phyloP scores from a whole-genome alignment of 2,797 vertebrate genomes.

The Monodelphis domestica region DNA sequence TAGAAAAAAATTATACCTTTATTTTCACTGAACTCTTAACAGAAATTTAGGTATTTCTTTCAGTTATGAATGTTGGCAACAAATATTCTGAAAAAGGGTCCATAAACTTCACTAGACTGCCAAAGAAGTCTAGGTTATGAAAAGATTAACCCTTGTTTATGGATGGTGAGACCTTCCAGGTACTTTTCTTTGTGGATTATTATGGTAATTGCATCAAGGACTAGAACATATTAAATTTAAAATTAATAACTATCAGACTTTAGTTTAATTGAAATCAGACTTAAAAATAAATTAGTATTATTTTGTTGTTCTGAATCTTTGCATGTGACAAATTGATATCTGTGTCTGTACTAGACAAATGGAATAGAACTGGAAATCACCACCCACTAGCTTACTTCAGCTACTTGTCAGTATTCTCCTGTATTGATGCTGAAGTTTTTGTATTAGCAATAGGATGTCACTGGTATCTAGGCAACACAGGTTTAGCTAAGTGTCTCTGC shows the following conservation, averaged over 20 bases:
- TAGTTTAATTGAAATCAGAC: constrained; percentile 28
- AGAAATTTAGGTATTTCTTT: background rate
- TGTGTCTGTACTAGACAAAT: background rate
- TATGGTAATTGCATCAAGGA: background rate
- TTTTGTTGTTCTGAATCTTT: background rate
- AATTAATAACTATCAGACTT: background rate
- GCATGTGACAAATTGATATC: constrained; percentile 5
- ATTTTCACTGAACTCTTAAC: background rate
- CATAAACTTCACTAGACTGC: background rate
- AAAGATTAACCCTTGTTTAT: background rate
- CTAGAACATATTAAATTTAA: background rate
- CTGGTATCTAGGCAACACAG: constrained; percentile 81
- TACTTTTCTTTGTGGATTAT: background rate
- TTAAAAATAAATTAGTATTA: constrained; percentile 22
- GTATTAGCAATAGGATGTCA: constrained; percentile 70
- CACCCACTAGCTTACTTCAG: constrained; percentile 57
- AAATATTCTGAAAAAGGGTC: background rate
- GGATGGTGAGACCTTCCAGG: background rate
- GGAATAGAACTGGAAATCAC: constrained; percentile 42
- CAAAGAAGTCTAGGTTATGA: background rate
- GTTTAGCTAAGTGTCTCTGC: constrained; percentile 75
- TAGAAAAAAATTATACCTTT: background rate
- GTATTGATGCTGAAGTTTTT: constrained; percentile 72
- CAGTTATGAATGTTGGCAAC: background rate
- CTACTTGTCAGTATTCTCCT: constrained; percentile 59